phyloP scores from a whole-genome alignment of 2,113 vertebrate genomes.

The Toxotes chatareus region DNA sequence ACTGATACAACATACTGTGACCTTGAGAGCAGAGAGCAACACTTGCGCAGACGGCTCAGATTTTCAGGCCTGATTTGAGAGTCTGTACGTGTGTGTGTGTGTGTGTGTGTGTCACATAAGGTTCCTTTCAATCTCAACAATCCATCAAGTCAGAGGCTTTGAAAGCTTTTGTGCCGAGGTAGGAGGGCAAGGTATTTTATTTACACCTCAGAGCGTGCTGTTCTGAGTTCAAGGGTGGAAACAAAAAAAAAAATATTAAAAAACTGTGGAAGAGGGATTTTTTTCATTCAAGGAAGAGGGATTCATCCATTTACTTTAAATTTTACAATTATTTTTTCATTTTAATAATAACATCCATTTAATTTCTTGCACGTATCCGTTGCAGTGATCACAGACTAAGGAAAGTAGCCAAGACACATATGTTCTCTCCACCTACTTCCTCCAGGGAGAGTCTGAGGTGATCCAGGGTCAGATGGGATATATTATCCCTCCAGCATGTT shows the following conservation, averaged over 20 bases:
- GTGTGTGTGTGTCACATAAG: slow-evolving; percentile 38
- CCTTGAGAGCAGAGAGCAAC: slow-evolving; percentile 61
- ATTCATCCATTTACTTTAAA: not conserved
- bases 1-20: slow-evolving; percentile 50
- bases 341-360: slow-evolving; percentile 2
- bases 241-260: not conserved
- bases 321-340: not conserved
- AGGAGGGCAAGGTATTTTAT: slow-evolving; percentile 41
- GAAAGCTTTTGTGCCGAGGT: slow-evolving; percentile 25
- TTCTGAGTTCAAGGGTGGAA: not conserved
- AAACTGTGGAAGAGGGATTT: not conserved
- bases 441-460: not conserved
- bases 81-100: slow-evolving; percentile 10
- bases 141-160: slow-evolving; percentile 52
- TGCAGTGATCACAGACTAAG: not conserved
- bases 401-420: not conserved
- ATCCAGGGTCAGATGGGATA: slow-evolving; percentile 21
- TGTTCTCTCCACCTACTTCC: not conserved
- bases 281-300: not conserved
- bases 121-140: slow-evolving; percentile 40
- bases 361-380: not conserved
- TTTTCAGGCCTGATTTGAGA: slow-evolving; percentile 34
- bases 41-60: slow-evolving; percentile 14
- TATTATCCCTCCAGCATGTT: not conserved
- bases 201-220: slow-evolving; percentile 13